These are phyloP conservation scores for Mellivora capensis DNA, from an alignment of 2,113 vertebrate species.

Conservation along the genomic window DNA sequence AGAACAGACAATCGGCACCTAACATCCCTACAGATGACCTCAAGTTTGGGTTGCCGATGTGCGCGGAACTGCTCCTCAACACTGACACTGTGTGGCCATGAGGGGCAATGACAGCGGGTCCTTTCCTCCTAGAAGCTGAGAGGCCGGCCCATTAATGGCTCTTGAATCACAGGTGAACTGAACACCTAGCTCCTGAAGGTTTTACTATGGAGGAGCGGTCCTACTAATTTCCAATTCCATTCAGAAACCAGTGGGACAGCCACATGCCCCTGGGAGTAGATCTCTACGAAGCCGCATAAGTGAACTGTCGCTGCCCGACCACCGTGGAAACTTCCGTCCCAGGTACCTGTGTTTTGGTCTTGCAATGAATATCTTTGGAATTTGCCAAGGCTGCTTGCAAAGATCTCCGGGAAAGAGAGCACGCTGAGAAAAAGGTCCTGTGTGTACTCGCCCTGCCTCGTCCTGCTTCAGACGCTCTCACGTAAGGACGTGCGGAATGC, in stretches of 20 bases:
- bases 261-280: neutral
- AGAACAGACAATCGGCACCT: neutral
- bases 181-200: neutral
- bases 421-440: neutral
- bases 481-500: rapidly evolving
- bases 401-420: neutral
- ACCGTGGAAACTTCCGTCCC: rapidly evolving
- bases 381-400: neutral
- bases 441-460: neutral
- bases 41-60: rapidly evolving
- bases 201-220: neutral
- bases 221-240: neutral
- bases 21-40: rapidly evolving
- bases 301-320: neutral
- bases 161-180: rapidly evolving
- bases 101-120: neutral
- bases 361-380: no score
- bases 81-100: neutral
- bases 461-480: neutral
- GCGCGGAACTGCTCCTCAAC: neutral
- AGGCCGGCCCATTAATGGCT: rapidly evolving
- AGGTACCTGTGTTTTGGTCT: neutral
- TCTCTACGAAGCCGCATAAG: rapidly evolving
- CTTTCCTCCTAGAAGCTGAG: neutral
- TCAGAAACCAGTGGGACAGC: neutral